Percentiles rank a stretch among this genome's conserved stretches.
Evolutionary conservation across 2,888 invertebrate genomes (phyloP).

Genomic region (Loripinus fragilis): DNA sequence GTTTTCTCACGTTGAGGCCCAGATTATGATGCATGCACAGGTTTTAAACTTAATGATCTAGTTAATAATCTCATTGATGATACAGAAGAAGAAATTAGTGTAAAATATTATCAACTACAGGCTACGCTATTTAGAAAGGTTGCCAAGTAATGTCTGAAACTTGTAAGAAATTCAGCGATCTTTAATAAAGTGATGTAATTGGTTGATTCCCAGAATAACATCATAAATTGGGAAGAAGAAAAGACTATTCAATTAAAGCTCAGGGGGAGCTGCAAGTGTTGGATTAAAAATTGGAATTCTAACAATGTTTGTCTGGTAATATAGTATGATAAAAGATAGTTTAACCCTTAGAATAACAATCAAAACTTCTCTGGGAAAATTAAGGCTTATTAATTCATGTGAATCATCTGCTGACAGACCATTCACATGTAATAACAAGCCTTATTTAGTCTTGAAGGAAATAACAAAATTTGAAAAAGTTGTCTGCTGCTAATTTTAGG

Average conservation of each 20-base stretch:
- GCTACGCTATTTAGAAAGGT: neutral
- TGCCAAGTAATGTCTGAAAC: constrained; percentile 5
- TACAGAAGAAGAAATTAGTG: neutral
- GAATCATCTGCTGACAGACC: too few relatives aligned
- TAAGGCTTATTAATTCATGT: too few relatives aligned
- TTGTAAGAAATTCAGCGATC: neutral
- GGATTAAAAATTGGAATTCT: constrained; percentile 15
- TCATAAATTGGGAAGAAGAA: neutral
- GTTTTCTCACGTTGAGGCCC: too few relatives aligned
- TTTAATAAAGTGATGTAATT: constrained; percentile 6
- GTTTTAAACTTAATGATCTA: too few relatives aligned
- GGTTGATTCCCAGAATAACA: constrained; percentile 11
- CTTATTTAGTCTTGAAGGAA: too few relatives aligned
- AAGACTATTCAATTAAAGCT: constrained; percentile 9
- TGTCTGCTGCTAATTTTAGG: too few relatives aligned
- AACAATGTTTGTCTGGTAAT: neutral
- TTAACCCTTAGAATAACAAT: too few relatives aligned
- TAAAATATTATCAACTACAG: neutral
- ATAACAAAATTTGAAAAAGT: too few relatives aligned
- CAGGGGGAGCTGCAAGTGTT: constrained; percentile 8
- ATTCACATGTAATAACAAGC: too few relatives aligned
- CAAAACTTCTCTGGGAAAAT: too few relatives aligned
- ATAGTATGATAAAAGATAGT: neutral
- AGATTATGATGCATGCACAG: too few relatives aligned
- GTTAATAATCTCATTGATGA: neutral